phyloP scores from a whole-genome alignment of 2,888 invertebrate genomes.

The Ceriagrion tenellum region DNA sequence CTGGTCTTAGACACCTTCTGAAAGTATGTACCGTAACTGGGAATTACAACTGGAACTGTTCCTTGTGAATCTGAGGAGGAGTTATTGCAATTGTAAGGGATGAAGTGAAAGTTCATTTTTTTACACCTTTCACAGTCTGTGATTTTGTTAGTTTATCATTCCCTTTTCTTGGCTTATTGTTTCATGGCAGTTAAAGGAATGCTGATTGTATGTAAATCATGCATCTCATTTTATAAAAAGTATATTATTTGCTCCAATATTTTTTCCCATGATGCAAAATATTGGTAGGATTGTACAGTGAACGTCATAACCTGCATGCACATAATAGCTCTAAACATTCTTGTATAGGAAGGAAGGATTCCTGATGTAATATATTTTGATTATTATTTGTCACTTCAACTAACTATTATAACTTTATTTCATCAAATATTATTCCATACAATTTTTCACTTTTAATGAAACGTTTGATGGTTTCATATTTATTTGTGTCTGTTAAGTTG shows the following conservation, averaged over 20 bases:
- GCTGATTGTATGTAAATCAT: conserved; percentile 17
- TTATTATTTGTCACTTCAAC: conserved; percentile 8
- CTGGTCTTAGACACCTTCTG: conserved; percentile 41
- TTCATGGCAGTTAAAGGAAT: conserved; percentile 9
- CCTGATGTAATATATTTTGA: conserved; percentile 53
- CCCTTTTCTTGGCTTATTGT: neutral
- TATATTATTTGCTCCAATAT: neutral
- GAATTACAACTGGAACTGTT: conserved; percentile 41
- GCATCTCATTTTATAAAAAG: neutral
- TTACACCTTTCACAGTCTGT: conserved; percentile 16
- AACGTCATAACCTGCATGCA: neutral
- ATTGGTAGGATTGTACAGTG: conserved; percentile 8
- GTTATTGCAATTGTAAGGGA: neutral
- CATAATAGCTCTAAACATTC: neutral
- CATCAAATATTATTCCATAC: conserved; percentile 4
- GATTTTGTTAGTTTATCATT: conserved; percentile 31
- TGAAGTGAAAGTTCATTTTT: conserved; percentile 19
- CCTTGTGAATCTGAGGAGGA: conserved; percentile 25
- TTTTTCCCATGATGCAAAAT: conserved; percentile 23
- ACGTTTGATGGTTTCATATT: conserved; percentile 38
- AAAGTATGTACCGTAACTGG: conserved; percentile 35
- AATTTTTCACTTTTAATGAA: conserved; percentile 41
- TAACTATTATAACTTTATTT: conserved; percentile 3
- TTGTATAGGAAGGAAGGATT: neutral
- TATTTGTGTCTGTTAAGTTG: conserved; percentile 52